Conservation (phyloP, 2,888 invertebrate species). For the Drosophila meridionalis region DNA sequence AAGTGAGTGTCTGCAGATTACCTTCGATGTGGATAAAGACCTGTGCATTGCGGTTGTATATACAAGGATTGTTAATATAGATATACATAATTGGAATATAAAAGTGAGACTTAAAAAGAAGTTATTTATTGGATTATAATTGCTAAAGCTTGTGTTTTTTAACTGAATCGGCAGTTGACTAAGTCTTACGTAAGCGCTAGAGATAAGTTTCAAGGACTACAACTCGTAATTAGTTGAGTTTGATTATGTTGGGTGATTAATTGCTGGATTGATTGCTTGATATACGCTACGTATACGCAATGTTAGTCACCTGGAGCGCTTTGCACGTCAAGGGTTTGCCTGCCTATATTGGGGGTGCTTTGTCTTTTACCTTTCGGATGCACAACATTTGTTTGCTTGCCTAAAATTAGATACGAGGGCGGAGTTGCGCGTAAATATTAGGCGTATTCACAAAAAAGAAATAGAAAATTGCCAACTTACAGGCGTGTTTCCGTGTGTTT, state of each 20-base stretch:
- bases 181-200: constrained; percentile 52
- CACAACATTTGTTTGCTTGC: constrained; percentile 83
- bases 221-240: constrained; percentile 57
- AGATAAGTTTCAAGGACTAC: constrained; percentile 51
- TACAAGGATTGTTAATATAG: constrained; percentile 26
- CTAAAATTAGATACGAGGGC: constrained; percentile 76
- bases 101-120: constrained; percentile 41
- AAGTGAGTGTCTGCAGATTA: constrained; percentile 13
- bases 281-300: constrained; percentile 68
- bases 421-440: constrained; percentile 42
- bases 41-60: constrained; percentile 48
- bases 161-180: constrained; percentile 28
- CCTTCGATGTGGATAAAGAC: constrained; percentile 1
- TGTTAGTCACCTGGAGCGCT: constrained; percentile 82
- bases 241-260: constrained; percentile 34
- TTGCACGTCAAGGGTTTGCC: constrained; percentile 81
- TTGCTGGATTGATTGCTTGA: constrained; percentile 42
- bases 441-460: constrained; percentile 17
- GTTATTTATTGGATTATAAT: constrained; percentile 17
- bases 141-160: constrained; percentile 36
- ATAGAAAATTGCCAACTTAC: constrained; percentile 49
- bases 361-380: constrained; percentile 84
- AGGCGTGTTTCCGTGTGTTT: constrained; percentile 44
- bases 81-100: constrained; percentile 7
- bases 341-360: constrained; percentile 82